Percentiles rank a stretch among this genome's conserved stretches.
phyloP scores from a whole-genome alignment of 2,113 vertebrate species.

The Meles meles region DNA sequence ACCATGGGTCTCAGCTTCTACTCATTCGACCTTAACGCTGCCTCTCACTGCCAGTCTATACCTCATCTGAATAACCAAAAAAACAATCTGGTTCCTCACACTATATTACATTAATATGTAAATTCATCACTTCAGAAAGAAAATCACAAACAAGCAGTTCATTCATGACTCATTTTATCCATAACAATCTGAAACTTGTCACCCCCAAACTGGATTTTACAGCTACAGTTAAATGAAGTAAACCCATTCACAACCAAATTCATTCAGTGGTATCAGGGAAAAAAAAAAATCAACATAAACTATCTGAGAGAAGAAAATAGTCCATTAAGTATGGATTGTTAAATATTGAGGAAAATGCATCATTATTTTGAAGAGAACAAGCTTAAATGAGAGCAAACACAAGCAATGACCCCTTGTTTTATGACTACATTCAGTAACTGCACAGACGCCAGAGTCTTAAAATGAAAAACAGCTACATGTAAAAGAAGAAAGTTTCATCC shows the following conservation, averaged over 20 bases:
- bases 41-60: conserved; percentile 11
- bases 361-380: conserved; percentile 33
- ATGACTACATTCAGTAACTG: not conserved
- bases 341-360: not conserved
- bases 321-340: not conserved
- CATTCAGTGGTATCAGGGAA: not conserved
- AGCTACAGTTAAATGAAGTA: conserved; percentile 50
- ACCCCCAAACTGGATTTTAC: conserved; percentile 26
- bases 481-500: not conserved
- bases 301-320: not conserved
- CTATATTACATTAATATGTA: conserved; percentile 66
- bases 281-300: conserved; percentile 10
- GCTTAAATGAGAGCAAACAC: conserved; percentile 21
- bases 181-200: conserved; percentile 53
- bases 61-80: conserved; percentile 32
- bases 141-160: conserved; percentile 59
- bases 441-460: not conserved
- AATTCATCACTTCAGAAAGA: conserved; percentile 54
- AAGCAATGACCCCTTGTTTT: not conserved
- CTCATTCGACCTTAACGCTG: not conserved
- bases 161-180: conserved; percentile 68
- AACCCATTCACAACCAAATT: conserved; percentile 44
- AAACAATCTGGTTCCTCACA: conserved; percentile 56
- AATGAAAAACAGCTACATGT: conserved; percentile 6
- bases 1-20: not conserved